Evolutionary conservation across 2,113 vertebrate species (phyloP), one percentile per base, ranked within the genome.

Genomic region (Pseudopodoces humilis): DNA sequence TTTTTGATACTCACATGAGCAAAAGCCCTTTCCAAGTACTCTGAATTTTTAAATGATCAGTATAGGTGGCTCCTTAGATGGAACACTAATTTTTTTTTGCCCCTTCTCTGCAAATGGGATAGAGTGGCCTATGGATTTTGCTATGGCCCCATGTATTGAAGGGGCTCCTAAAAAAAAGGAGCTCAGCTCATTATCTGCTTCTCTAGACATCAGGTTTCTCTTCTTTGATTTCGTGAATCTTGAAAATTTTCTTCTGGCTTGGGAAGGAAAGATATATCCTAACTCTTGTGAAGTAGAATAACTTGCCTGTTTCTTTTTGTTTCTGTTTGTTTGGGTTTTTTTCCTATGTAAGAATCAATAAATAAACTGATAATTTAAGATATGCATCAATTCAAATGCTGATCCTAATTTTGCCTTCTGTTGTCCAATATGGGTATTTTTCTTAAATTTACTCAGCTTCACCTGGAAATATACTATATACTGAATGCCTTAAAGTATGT

Each of bases 11-110:
- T 13, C 11, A 8, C 1, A 3, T 25, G 22, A 35, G 27, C 21
- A 71, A 81, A 82, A 50, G 0, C 4, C 3, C 5, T 52, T 39
- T 16, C 33, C 8, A 59, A 56, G 4, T 18, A 12, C 18, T 86
- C 14, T 62, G 35, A 59, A 55, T 27, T 52, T 72, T 83, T 19
- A 49, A 35, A 58, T 1, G 0, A 86, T 44, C 8, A 30, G 1
- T 31, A 6, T 5, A 11, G 1, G 10, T 20, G 3, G 2, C 12
- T 80, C 2, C 6, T 25, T 35, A 56, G 8, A 27, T 79, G 6
- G 22, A 28, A 49, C 0, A 22, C 8, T 23, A 2, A 33, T 4
- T 15, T 53, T 44, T 44, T 83, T 68, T 56, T 10, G 0, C 2
- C 37, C 7, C 3, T 62, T 74, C 4, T 47, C 10, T 16, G 2